Conservation (phyloP, 2,113 vertebrate genomes). For the Anser brachyrhynchus region DNA sequence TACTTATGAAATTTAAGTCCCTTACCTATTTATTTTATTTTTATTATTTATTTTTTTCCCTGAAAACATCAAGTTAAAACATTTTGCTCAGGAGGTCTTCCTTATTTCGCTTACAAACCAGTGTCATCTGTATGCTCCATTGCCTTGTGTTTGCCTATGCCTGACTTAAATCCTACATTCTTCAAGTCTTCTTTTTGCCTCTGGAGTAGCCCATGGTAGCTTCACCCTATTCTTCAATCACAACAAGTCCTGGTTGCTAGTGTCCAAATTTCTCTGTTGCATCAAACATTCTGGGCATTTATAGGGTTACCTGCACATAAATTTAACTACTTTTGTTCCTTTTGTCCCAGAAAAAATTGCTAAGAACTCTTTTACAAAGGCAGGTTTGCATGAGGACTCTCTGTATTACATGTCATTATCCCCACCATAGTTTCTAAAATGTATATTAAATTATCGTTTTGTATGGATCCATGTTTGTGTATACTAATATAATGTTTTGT, state of each 20-base stretch:
- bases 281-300: neutral
- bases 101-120: neutral
- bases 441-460: neutral
- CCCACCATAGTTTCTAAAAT: neutral
- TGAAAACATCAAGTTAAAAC: slow-evolving; percentile 41
- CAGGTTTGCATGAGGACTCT: neutral
- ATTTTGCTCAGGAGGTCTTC: slow-evolving; percentile 11
- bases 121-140: neutral
- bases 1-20: neutral
- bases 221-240: neutral
- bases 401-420: neutral
- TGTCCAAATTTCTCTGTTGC: neutral
- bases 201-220: neutral
- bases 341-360: neutral
- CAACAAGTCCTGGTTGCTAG: neutral
- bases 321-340: neutral
- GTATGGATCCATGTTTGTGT: rapidly evolving
- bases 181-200: neutral
- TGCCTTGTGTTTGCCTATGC: neutral
- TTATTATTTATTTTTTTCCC: neutral
- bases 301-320: neutral
- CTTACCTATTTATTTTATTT: neutral
- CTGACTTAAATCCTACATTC: neutral
- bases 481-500: neutral
- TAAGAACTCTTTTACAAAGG: neutral